These are phyloP conservation scores for Sebastes taczanowskii DNA, from an alignment of 2,797 vertebrate genomes.

Conservation along the genomic window DNA sequence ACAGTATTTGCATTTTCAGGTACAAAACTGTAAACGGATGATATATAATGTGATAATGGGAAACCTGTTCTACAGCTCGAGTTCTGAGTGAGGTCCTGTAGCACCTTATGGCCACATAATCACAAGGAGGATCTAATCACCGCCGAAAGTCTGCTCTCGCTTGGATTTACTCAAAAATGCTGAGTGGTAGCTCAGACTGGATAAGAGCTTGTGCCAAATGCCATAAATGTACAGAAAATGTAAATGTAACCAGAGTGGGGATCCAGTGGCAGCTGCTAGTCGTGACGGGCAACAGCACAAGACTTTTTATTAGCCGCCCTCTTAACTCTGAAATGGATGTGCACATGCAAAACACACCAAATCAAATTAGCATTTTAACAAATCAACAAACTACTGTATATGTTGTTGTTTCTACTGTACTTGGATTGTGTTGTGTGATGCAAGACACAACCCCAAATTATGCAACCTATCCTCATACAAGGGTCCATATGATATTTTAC, in stretches of 20 bases:
- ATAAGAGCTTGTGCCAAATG: conserved; percentile 8
- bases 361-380: background rate
- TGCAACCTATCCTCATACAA: too few species aligned
- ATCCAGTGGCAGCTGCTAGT: background rate
- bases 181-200: conserved; percentile 15
- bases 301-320: background rate
- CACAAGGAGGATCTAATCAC: background rate
- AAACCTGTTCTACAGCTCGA: background rate
- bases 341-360: background rate
- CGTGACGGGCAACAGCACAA: background rate
- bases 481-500: too few species aligned
- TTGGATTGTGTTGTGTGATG: background rate
- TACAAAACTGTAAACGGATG: background rate
- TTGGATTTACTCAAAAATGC: conserved; percentile 2
- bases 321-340: background rate
- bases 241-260: background rate
- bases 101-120: conserved; percentile 13
- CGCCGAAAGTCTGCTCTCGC: conserved; percentile 4
- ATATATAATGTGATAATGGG: background rate
- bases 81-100: background rate
- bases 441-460: background rate
- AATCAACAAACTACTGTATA: background rate
- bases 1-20: background rate
- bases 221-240: conserved; percentile 4
- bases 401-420: background rate